Evolutionary conservation across 2,888 invertebrate species (phyloP).

Genomic region (Drosophila meridiana): DNA sequence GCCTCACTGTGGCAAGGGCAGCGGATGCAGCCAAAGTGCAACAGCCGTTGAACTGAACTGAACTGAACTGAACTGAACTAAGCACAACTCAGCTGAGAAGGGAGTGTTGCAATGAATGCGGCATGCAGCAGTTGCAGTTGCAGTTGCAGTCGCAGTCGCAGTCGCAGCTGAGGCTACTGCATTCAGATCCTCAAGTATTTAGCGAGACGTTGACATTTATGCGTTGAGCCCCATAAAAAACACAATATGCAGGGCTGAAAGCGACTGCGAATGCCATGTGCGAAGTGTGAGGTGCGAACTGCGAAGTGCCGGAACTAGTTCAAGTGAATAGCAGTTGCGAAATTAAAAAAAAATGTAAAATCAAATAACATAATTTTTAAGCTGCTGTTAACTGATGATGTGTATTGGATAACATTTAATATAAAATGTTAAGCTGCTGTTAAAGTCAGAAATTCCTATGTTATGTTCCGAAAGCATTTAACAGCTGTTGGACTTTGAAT

Average conservation of each 20-base stretch:
- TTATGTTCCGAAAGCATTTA: not conserved
- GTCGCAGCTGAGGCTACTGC: conserved; percentile 36
- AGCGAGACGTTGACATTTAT: conserved; percentile 75
- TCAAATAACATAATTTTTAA: not conserved
- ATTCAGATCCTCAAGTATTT: conserved; percentile 67
- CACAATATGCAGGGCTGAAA: conserved; percentile 25
- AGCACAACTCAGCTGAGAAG: conserved; percentile 12
- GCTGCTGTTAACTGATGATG: not conserved
- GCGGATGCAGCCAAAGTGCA: conserved; percentile 72
- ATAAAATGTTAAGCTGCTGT: not conserved
- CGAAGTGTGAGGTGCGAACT: not conserved
- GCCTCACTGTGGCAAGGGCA: conserved; percentile 41
- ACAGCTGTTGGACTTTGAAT: not conserved
- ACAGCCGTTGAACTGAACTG: conserved; percentile 55
- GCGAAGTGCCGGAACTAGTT: conserved; percentile 27
- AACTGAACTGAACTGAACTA: conserved; percentile 34
- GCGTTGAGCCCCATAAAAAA: conserved; percentile 40
- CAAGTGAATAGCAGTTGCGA: not conserved
- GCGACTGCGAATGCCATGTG: not conserved
- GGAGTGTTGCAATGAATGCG: conserved; percentile 8
- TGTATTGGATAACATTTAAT: not conserved
- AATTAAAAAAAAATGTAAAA: not conserved
- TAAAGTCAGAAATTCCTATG: not conserved
- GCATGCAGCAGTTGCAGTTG: conserved; percentile 41
- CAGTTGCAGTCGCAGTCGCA: conserved; percentile 27